phyloP scores from a whole-genome alignment of 2,797 vertebrate genomes.

The Fistularia tabacaria region DNA sequence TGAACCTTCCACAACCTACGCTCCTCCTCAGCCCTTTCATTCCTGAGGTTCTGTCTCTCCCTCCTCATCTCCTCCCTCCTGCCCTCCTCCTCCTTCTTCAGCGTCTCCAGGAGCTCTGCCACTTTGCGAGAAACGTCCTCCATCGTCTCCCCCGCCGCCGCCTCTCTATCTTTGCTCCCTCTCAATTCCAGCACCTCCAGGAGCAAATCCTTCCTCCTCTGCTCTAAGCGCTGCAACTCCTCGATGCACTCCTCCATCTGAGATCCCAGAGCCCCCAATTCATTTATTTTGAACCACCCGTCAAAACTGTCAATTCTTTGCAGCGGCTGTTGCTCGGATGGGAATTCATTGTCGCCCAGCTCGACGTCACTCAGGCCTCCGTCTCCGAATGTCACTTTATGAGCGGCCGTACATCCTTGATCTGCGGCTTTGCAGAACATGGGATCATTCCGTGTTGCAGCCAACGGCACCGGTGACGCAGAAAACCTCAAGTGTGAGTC shows the following conservation, averaged over 20 bases:
- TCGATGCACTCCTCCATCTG: conserved; percentile 85
- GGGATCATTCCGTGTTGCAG: conserved; percentile 1
- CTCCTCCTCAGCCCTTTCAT: conserved; percentile 73
- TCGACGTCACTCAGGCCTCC: conserved; percentile 5
- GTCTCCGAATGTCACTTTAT: not conserved
- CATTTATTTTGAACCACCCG: conserved; percentile 10
- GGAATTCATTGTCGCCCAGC: not conserved
- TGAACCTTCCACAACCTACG: conserved; percentile 76
- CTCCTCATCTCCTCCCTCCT: conserved; percentile 79
- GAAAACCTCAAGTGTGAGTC: too few species aligned
- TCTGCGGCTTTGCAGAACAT: conserved; percentile 12
- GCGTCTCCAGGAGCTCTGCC: conserved; percentile 71
- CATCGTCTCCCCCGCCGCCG: conserved; percentile 60
- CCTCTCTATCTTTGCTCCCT: conserved; percentile 67
- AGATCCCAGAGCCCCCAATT: conserved; percentile 68
- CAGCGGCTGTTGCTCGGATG: conserved; percentile 2
- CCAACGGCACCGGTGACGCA: conserved; percentile 37
- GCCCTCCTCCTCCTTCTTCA: conserved; percentile 67
- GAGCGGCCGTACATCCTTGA: not conserved
- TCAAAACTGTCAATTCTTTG: conserved; percentile 3
- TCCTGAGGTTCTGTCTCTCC: conserved; percentile 72
- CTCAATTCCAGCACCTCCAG: conserved; percentile 78
- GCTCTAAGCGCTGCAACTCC: conserved; percentile 80
- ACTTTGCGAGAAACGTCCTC: conserved; percentile 74
- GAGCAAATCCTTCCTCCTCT: conserved; percentile 80